These are phyloP conservation scores for Stegana nigrithorax DNA, from an alignment of 2,888 invertebrate species.

Conservation along the genomic window DNA sequence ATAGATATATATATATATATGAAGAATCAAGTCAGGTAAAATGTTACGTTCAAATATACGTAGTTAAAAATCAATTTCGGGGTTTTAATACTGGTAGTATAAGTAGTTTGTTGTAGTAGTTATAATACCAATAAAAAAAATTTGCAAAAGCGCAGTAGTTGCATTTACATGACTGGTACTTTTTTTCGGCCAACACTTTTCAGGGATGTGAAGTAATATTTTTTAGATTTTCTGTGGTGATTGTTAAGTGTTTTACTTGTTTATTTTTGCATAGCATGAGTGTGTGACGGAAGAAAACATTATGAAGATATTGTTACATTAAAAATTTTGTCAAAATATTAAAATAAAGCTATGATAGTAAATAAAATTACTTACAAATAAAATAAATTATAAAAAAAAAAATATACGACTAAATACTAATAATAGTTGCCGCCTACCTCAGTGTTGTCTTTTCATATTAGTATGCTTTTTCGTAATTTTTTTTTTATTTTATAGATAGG, in stretches of 20 bases:
- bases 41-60: slow-evolving; percentile 40
- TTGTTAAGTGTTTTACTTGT: too few species aligned
- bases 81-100: neutral
- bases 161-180: too few species aligned
- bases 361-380: slow-evolving; percentile 4
- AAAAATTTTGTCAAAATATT: slow-evolving; percentile 1
- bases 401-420: slow-evolving; percentile 1
- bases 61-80: neutral
- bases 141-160: too few species aligned
- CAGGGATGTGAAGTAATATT: neutral
- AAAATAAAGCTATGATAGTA: neutral
- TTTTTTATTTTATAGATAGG: slow-evolving; percentile 27
- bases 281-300: too few species aligned
- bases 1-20: slow-evolving; percentile 35
- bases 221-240: neutral
- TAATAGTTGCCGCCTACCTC: slow-evolving; percentile 47
- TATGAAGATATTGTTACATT: neutral
- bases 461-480: slow-evolving; percentile 2
- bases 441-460: slow-evolving; percentile 29
- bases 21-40: slow-evolving; percentile 51
- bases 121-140: slow-evolving; percentile 13
- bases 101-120: slow-evolving; percentile 17
- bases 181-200: slow-evolving; percentile 12
- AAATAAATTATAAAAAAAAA: slow-evolving; percentile 1
- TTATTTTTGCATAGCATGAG: too few species aligned